Percentiles rank a stretch among this genome's conserved stretches.
Evolutionary conservation across 30 jellyfish, hydroid and myxozoan species (phyloP).

Genomic region (Pseudorhiza aurosa): DNA sequence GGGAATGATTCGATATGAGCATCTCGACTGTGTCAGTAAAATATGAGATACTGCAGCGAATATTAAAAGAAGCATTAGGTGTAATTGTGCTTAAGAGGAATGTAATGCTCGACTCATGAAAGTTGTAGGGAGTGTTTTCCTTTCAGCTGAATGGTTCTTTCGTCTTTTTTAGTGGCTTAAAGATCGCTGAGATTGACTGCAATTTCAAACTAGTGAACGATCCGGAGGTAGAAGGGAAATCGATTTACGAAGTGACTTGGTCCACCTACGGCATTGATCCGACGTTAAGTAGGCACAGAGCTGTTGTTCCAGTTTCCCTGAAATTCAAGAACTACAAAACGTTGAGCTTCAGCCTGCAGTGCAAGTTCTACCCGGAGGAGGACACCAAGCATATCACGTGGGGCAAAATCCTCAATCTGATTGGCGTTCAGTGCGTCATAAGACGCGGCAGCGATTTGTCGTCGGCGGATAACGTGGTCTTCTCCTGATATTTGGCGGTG

Average conservation of each 20-base stretch:
- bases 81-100: no score
- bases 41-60: no score
- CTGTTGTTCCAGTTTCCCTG: constrained; percentile 80
- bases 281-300: constrained; percentile 78
- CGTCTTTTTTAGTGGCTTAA: constrained; percentile 49
- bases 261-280: constrained; percentile 91
- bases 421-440: constrained; percentile 82
- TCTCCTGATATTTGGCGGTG: no score
- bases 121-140: not conserved
- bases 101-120: no score
- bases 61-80: no score
- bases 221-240: constrained; percentile 71
- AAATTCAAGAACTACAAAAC: constrained; percentile 88
- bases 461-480: constrained; percentile 77
- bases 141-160: not conserved
- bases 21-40: no score
- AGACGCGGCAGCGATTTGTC: constrained; percentile 89
- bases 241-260: constrained; percentile 91
- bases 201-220: constrained; percentile 65
- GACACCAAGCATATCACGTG: constrained; percentile 81
- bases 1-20: no score
- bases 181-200: constrained; percentile 89
- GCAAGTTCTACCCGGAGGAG: constrained; percentile 84
- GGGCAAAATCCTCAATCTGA: constrained; percentile 79
- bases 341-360: constrained; percentile 83